Evolutionary conservation across 2,113 vertebrate species (phyloP).

Genomic region (Cololabis saira): DNA sequence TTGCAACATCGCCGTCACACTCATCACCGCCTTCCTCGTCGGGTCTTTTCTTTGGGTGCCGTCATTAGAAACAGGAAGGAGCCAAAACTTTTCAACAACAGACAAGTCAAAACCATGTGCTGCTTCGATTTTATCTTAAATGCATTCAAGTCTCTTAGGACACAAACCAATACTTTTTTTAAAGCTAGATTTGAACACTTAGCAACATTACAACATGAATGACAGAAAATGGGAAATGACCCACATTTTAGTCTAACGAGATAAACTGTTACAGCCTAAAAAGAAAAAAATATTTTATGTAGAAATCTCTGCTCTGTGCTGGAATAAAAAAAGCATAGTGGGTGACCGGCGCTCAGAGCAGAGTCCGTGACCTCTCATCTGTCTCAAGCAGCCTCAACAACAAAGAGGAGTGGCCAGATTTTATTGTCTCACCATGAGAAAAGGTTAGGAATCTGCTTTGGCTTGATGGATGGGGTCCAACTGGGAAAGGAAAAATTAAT

Average conservation of each 20-base stretch:
- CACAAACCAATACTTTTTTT: neutral
- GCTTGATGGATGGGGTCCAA: constrained; percentile 73
- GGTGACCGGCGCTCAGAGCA: constrained; percentile 32
- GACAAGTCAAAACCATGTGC: neutral
- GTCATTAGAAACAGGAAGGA: constrained; percentile 29
- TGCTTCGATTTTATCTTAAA: no score
- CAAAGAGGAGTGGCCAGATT: constrained; percentile 58
- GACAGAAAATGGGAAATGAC: no score
- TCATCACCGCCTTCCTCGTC: no score
- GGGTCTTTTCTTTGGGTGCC: constrained; percentile 35
- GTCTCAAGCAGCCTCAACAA: constrained; percentile 61
- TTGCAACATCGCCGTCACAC: no score
- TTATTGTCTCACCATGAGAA: constrained; percentile 75
- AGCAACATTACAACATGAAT: no score
- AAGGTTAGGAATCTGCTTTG: constrained; percentile 51
- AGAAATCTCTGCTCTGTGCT: constrained; percentile 8
- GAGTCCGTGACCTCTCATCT: constrained; percentile 62
- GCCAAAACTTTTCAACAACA: constrained; percentile 10
- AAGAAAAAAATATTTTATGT: constrained; percentile 5
- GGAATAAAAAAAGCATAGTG: constrained; percentile 14
- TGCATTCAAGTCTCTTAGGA: neutral
- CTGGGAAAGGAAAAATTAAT: constrained; percentile 36
- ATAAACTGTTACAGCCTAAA: neutral
- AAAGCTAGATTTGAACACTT: no score
- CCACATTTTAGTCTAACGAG: no score